Conservation (phyloP, 1,140 invertebrate genomes). For the Paraescarpia echinospica region DNA sequence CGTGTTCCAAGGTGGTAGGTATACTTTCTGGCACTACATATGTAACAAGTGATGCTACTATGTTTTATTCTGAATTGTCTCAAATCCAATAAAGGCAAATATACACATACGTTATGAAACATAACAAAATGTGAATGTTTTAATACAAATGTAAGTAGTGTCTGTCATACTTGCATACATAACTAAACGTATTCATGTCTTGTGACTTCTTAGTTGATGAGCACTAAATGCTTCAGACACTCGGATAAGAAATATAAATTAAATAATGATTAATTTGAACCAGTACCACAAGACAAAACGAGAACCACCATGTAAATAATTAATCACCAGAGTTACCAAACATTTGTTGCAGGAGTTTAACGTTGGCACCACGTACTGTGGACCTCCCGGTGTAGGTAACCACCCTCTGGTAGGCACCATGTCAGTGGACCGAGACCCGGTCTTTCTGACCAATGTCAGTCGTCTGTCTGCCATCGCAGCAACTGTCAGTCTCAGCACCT, state of each 20-base stretch:
- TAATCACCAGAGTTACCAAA: neutral
- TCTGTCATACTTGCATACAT: too few species aligned
- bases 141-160: too few species aligned
- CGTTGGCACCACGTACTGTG: neutral
- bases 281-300: too few species aligned
- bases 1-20: neutral
- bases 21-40: neutral
- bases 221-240: too few species aligned
- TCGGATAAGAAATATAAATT: too few species aligned
- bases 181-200: too few species aligned
- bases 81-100: too few species aligned
- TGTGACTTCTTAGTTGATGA: too few species aligned
- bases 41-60: neutral
- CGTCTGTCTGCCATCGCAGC: slow-evolving; percentile 18
- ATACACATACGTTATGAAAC: too few species aligned
- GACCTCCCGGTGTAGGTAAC: neutral
- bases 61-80: neutral
- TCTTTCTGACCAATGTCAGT: neutral
- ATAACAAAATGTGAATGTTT: too few species aligned
- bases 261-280: too few species aligned
- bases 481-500: neutral
- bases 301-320: neutral
- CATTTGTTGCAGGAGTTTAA: neutral
- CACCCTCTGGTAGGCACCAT: neutral
- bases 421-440: neutral